Percentiles rank a stretch among this genome's conserved stretches.
phyloP scores from a whole-genome alignment of 2,113 vertebrate species.

The Gopherus evgoodei region DNA sequence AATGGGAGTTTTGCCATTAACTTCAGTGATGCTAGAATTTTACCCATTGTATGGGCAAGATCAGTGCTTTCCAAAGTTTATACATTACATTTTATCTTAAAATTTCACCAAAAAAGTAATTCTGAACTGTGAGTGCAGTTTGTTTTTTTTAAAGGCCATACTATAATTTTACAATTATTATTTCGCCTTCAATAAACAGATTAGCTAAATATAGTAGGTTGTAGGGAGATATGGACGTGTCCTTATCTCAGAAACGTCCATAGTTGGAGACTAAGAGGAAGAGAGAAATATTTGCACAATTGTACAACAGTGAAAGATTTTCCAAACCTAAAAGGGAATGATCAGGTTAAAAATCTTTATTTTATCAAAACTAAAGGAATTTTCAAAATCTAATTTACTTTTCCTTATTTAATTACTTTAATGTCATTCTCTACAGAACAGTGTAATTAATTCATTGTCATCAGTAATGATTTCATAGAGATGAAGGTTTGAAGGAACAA shows the following conservation, averaged over 20 bases:
- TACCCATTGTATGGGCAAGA: background rate
- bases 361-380: background rate
- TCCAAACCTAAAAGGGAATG: background rate
- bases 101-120: background rate
- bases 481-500: slow-evolving; percentile 11
- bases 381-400: background rate
- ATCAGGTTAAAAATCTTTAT: background rate
- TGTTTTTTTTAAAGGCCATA: background rate
- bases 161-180: background rate
- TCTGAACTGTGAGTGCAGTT: background rate
- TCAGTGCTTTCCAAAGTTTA: background rate
- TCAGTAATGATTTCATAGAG: slow-evolving; percentile 52
- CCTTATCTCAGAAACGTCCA: fast-evolving
- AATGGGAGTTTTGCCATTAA: fast-evolving
- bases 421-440: slow-evolving; percentile 40
- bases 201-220: background rate
- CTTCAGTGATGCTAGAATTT: background rate
- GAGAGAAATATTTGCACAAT: background rate
- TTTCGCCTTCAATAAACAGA: background rate
- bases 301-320: fast-evolving
- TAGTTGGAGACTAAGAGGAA: background rate
- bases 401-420: slow-evolving; percentile 58
- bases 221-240: background rate
- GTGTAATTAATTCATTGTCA: slow-evolving; percentile 55
- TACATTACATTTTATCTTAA: background rate